phyloP scores from a whole-genome alignment of 1,140 invertebrate species.

The Monochamus saltuarius region DNA sequence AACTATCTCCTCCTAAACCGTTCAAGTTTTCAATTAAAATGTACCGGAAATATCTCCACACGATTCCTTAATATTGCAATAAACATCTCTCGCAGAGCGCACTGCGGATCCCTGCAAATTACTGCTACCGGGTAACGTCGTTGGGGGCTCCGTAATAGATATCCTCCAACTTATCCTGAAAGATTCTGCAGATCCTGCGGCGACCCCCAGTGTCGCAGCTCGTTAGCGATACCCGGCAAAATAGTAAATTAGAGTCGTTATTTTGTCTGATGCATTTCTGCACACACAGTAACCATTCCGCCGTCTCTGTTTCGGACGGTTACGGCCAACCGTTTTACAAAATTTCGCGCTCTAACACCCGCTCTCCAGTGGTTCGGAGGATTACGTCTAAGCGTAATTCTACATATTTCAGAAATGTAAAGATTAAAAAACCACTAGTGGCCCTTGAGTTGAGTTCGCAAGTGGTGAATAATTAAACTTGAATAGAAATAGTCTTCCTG shows the following conservation, averaged over 20 bases:
- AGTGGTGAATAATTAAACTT: slow-evolving; percentile 10
- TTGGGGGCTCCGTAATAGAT: neutral
- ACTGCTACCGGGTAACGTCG: too few species aligned
- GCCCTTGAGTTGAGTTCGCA: neutral
- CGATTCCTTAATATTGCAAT: too few species aligned
- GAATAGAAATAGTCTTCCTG: slow-evolving; percentile 9
- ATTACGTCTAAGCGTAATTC: slow-evolving; percentile 19
- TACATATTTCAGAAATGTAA: slow-evolving; percentile 13
- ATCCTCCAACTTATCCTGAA: slow-evolving; percentile 17
- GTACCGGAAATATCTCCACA: too few species aligned
- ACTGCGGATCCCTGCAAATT: too few species aligned
- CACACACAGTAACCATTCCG: neutral
- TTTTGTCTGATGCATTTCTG: slow-evolving; percentile 22
- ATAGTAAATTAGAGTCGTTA: slow-evolving; percentile 34
- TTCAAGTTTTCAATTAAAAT: too few species aligned
- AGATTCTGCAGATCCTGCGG: slow-evolving; percentile 27
- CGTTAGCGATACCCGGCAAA: slow-evolving; percentile 31
- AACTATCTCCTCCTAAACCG: too few species aligned
- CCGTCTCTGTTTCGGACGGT: slow-evolving; percentile 11
- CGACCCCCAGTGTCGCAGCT: slow-evolving; percentile 27
- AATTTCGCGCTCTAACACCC: slow-evolving; percentile 11
- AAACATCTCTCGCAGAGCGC: too few species aligned
- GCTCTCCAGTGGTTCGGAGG: neutral
- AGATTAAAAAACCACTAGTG: slow-evolving; percentile 17
- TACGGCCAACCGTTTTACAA: slow-evolving; percentile 1